Conservation (phyloP, 2,888 invertebrate genomes). For the Pimpla rufipes region DNA sequence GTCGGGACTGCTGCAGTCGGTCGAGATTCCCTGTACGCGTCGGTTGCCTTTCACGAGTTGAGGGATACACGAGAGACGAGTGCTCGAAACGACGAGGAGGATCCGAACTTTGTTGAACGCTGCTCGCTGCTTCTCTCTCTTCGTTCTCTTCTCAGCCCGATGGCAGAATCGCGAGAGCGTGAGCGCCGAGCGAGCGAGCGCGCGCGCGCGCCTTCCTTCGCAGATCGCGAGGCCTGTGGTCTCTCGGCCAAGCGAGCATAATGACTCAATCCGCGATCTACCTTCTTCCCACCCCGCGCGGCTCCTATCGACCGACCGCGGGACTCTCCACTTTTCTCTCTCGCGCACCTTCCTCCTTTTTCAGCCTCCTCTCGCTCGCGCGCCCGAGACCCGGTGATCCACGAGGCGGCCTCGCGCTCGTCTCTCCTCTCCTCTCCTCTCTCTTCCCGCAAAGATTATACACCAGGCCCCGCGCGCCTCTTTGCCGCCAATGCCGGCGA, state of each 20-base stretch:
- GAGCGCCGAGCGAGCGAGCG: slow-evolving; percentile 41
- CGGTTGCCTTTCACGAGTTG: slow-evolving; percentile 82
- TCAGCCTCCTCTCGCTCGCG: slow-evolving; percentile 53
- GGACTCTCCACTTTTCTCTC: slow-evolving; percentile 73
- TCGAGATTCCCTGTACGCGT: slow-evolving; percentile 73
- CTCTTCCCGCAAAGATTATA: slow-evolving; percentile 79
- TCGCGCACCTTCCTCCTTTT: slow-evolving; percentile 65
- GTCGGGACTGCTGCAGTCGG: too few species aligned
- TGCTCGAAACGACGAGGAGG: slow-evolving; percentile 31
- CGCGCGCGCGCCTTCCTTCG: slow-evolving; percentile 75
- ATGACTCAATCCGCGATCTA: slow-evolving; percentile 85
- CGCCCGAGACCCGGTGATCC: slow-evolving; percentile 64
- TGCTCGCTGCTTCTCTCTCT: slow-evolving; percentile 32
- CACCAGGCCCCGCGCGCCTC: slow-evolving; percentile 73
- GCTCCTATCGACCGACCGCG: slow-evolving; percentile 68
- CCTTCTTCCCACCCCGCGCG: slow-evolving; percentile 78
- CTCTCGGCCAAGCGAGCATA: slow-evolving; percentile 84
- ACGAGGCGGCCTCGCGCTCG: slow-evolving; percentile 14
- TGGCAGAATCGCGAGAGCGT: slow-evolving; percentile 73
- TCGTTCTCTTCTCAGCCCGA: slow-evolving; percentile 71
- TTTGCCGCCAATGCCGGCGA: slow-evolving; percentile 75
- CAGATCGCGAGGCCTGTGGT: slow-evolving; percentile 84
- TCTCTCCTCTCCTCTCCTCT: slow-evolving; percentile 73
- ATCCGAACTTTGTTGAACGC: slow-evolving; percentile 37
- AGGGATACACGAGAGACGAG: slow-evolving; percentile 6